Percentiles rank a stretch among this genome's conserved stretches.
Evolutionary conservation across 2,113 vertebrate species (phyloP).

Genomic region (Trochalopteron elliotii): DNA sequence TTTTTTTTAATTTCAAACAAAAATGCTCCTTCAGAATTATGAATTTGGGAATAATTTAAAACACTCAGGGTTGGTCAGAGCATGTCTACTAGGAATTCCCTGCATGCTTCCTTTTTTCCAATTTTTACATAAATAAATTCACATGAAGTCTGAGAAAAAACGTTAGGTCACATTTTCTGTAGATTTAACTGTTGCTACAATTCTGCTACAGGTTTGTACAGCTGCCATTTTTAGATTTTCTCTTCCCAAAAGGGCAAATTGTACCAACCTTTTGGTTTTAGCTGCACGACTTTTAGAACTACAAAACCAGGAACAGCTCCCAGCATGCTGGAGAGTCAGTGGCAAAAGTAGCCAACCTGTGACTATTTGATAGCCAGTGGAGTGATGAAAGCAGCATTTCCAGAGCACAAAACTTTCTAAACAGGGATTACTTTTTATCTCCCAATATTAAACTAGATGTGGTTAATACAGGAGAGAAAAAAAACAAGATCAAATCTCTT

Average conservation of each 20-base stretch:
- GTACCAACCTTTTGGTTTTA: not conserved
- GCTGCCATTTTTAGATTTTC: not conserved
- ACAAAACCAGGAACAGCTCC: not conserved
- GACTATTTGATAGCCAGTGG: not conserved
- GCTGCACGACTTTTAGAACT: not conserved
- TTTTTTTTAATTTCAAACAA: not conserved
- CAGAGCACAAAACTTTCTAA: not conserved
- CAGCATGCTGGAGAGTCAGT: not conserved
- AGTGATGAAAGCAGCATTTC: not conserved
- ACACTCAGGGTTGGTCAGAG: not conserved
- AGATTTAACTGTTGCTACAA: not conserved
- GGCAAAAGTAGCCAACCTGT: not conserved
- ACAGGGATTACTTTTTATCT: not conserved
- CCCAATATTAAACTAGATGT: not conserved
- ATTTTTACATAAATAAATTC: not conserved
- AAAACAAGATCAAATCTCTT: not conserved
- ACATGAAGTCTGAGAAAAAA: not conserved
- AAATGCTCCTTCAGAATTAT: not conserved
- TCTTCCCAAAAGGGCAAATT: not conserved
- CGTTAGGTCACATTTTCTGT: not conserved
- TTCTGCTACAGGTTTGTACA: not conserved
- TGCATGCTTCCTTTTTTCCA: not conserved
- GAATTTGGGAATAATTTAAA: not conserved
- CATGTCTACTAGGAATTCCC: not conserved
- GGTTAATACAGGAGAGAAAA: not conserved